Conservation (phyloP, 2,797 vertebrate genomes). For the Gymnothorax reevesii region DNA sequence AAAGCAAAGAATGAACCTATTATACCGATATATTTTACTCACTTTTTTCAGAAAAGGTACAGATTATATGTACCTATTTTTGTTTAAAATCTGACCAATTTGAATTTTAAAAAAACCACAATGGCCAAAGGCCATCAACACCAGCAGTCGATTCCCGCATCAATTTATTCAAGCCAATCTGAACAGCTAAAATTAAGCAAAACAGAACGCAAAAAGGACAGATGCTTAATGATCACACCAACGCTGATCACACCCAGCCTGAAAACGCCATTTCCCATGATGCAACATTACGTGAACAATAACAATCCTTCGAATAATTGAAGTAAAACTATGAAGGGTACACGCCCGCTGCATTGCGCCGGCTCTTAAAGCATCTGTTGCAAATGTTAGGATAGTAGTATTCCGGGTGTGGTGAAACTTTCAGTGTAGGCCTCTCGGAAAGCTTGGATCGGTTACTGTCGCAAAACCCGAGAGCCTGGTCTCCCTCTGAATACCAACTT, state of each 20-base stretch:
- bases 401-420: not conserved
- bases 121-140: not conserved
- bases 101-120: not conserved
- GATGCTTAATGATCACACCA: not conserved
- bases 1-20: not conserved
- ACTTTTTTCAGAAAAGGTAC: too few species aligned
- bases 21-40: not conserved
- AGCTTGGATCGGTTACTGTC: not conserved
- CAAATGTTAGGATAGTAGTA: not conserved
- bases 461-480: conserved; percentile 1
- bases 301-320: conserved; percentile 2
- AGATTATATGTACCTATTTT: not conserved
- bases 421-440: not conserved
- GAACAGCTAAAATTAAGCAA: not conserved
- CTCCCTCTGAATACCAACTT: not conserved
- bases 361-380: not conserved
- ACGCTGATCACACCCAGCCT: not conserved
- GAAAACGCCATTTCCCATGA: conserved; percentile 23
- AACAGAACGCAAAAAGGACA: not conserved
- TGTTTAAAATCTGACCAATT: not conserved
- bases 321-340: not conserved
- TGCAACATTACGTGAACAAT: conserved; percentile 2
- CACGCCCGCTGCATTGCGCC: not conserved
- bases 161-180: not conserved
- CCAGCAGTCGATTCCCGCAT: not conserved